Evolutionary conservation across 1,140 invertebrate genomes (phyloP).

Genomic region (Drosophila carrolli): DNA sequence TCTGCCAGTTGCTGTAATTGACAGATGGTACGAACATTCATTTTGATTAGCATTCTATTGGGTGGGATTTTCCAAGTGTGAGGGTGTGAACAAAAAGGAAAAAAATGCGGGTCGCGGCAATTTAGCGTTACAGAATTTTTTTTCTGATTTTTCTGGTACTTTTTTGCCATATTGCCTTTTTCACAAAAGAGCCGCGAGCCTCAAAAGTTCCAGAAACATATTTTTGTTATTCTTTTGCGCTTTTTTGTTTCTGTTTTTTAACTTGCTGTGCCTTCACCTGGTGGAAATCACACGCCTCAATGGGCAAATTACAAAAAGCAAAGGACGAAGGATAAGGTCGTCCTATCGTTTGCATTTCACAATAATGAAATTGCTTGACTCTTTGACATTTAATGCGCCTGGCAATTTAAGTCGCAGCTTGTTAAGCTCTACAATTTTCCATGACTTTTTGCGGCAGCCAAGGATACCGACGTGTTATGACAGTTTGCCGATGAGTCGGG

Average conservation of each 20-base stretch:
- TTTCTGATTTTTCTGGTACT: background rate
- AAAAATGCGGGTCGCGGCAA: slow-evolving; percentile 1
- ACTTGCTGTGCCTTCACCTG: slow-evolving; percentile 39
- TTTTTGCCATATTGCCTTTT: slow-evolving; percentile 21
- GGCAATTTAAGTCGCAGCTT: slow-evolving; percentile 36
- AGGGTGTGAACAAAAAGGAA: slow-evolving; percentile 18
- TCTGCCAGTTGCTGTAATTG: slow-evolving; percentile 57
- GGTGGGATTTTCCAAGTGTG: background rate
- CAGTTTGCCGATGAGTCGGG: slow-evolving; percentile 21
- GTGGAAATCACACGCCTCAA: slow-evolving; percentile 54
- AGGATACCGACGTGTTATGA: slow-evolving; percentile 12
- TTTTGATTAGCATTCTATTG: slow-evolving; percentile 64
- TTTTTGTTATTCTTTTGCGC: slow-evolving; percentile 13
- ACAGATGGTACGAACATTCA: slow-evolving; percentile 56
- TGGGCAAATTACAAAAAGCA: slow-evolving; percentile 53
- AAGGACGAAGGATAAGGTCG: slow-evolving; percentile 13
- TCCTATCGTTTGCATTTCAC: slow-evolving; percentile 28
- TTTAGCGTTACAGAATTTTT: background rate
- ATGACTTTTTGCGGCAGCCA: background rate
- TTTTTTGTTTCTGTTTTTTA: slow-evolving; percentile 5
- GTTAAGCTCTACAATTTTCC: slow-evolving; percentile 15
- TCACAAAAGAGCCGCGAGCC: slow-evolving; percentile 14
- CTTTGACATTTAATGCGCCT: slow-evolving; percentile 62
- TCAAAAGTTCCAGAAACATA: slow-evolving; percentile 27
- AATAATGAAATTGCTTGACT: slow-evolving; percentile 49